phyloP scores from a whole-genome alignment of 1,140 invertebrate species.

The Macrostomum lignano region DNA sequence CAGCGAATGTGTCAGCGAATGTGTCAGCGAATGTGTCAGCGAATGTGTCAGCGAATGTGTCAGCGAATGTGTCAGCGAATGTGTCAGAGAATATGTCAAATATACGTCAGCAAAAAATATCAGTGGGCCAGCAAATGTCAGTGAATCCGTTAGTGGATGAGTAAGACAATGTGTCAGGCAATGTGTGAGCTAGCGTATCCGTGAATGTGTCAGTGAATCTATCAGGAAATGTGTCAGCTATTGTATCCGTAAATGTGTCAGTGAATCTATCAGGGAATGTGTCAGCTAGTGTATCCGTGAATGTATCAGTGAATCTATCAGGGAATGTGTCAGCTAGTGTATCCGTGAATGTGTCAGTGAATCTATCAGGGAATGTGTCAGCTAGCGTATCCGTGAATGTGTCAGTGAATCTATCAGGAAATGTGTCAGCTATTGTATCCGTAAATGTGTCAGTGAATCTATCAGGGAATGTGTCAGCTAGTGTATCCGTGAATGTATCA shows the following conservation, averaged over 20 bases:
- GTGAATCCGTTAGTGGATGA: not conserved
- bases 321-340: not conserved
- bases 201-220: not conserved
- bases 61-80: constrained; percentile 3
- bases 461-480: not conserved
- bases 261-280: not conserved
- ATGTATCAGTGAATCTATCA: constrained; percentile 7
- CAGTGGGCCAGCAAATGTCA: too few relatives aligned
- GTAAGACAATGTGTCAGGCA: not conserved
- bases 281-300: not conserved
- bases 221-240: too few relatives aligned
- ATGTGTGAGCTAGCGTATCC: constrained; percentile 6
- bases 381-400: constrained; percentile 3
- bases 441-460: constrained; percentile 6
- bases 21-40: constrained; percentile 6
- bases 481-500: constrained; percentile 7
- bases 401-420: constrained; percentile 3
- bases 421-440: not conserved
- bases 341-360: constrained; percentile 7
- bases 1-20: not conserved
- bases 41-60: not conserved
- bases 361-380: not conserved
- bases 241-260: too few relatives aligned
- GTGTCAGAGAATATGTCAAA: not conserved
- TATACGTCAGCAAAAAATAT: too few relatives aligned